Conservation (phyloP, 2,113 vertebrate species). For the Morone saxatilis region DNA sequence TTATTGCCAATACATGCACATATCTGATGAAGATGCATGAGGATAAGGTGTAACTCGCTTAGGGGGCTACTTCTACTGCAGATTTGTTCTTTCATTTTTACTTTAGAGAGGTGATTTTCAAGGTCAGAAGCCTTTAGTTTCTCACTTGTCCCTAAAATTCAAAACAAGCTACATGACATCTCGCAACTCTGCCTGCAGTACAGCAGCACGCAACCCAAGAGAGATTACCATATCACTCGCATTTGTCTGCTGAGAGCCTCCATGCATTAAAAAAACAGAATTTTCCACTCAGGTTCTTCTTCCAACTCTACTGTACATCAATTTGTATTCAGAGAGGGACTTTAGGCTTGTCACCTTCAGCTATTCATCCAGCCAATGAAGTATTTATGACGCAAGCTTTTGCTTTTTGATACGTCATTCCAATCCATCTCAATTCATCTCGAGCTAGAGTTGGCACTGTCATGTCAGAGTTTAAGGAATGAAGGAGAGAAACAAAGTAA, state of each 20-base stretch:
- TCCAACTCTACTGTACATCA: slow-evolving; percentile 53
- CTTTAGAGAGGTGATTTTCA: slow-evolving; percentile 47
- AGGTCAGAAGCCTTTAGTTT: slow-evolving; percentile 67
- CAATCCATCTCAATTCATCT: slow-evolving; percentile 42
- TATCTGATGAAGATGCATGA: slow-evolving; percentile 37
- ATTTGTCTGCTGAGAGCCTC: slow-evolving; percentile 66
- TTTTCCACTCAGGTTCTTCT: slow-evolving; percentile 68
- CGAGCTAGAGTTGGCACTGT: background rate
- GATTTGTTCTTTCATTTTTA: background rate
- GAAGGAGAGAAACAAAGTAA: slow-evolving; percentile 46
- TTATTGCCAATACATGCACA: slow-evolving; percentile 8
- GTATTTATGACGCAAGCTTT: slow-evolving; percentile 76
- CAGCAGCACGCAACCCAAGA: slow-evolving; percentile 59
- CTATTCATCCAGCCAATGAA: slow-evolving; percentile 73
- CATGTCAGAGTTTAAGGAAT: slow-evolving; percentile 64
- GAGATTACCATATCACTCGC: slow-evolving; percentile 67
- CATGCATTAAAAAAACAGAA: slow-evolving; percentile 77
- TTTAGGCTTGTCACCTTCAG: slow-evolving; percentile 69
- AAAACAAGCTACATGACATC: slow-evolving; percentile 62
- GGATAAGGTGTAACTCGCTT: slow-evolving; percentile 18
- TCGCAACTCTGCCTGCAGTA: slow-evolving; percentile 55
- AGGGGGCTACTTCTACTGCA: slow-evolving; percentile 25
- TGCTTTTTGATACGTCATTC: slow-evolving; percentile 65
- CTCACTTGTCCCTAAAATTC: slow-evolving; percentile 69
- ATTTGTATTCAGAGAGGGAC: slow-evolving; percentile 75